phyloP scores from a whole-genome alignment of 2,797 vertebrate species.

The Enteromius radiatus region DNA sequence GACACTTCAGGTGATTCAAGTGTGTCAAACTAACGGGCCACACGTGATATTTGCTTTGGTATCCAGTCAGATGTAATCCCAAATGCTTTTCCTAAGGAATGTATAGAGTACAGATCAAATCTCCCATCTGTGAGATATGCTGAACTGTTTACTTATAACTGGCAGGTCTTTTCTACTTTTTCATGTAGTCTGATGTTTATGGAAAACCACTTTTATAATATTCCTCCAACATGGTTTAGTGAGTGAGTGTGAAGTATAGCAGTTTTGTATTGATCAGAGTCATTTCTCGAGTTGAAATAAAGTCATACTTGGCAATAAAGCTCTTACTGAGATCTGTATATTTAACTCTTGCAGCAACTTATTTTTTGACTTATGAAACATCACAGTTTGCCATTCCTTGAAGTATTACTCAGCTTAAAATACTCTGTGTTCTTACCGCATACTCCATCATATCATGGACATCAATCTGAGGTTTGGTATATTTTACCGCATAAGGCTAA shows the following conservation, averaged over 20 bases:
- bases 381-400: not conserved
- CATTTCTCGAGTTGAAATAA: not conserved
- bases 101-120: not conserved
- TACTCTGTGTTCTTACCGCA: not conserved
- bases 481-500: not conserved
- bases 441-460: not conserved
- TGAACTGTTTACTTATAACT: not conserved
- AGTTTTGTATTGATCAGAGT: not conserved
- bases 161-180: not conserved
- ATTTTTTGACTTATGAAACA: not conserved
- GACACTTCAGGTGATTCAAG: not conserved
- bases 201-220: not conserved
- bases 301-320: not conserved
- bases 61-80: not conserved
- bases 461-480: not conserved
- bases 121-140: not conserved
- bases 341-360: not conserved
- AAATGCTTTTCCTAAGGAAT: not conserved
- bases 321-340: not conserved
- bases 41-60: not conserved
- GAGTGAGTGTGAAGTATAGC: not conserved
- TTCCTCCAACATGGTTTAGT: not conserved
- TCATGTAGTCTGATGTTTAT: not conserved
- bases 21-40: constrained; percentile 8
- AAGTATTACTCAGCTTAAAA: not conserved